Evolutionary conservation across 2,797 vertebrate species (phyloP).

Genomic region (Pangasius sanitwongsei): DNA sequence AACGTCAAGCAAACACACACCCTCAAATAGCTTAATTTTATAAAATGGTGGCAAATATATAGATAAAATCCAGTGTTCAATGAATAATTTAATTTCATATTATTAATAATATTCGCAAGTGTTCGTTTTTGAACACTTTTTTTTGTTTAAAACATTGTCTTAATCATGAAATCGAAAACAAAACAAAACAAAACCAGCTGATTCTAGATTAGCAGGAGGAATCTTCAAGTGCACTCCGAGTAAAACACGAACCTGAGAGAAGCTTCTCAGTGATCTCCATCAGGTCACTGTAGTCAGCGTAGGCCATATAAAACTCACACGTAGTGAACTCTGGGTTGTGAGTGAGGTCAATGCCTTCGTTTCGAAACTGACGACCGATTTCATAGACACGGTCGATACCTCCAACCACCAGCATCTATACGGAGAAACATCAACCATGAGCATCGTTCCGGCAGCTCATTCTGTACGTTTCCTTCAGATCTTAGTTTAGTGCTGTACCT

Average conservation of each 20-base stretch:
- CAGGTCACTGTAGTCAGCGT: slow-evolving; percentile 93
- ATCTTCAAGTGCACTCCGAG: not conserved
- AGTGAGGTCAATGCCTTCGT: slow-evolving; percentile 97
- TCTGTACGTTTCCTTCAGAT: not conserved
- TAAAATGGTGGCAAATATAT: not conserved
- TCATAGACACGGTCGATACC: slow-evolving; percentile 96
- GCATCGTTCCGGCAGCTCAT: not conserved
- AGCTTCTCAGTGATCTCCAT: slow-evolving; percentile 97
- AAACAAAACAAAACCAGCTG: no score
- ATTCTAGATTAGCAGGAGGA: not conserved
- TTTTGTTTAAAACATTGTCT: no score
- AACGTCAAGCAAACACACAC: not conserved
- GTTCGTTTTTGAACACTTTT: no score
- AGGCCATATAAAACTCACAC: slow-evolving; percentile 99
- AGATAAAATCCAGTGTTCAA: not conserved
- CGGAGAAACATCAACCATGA: not conserved
- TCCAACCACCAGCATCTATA: slow-evolving; percentile 95
- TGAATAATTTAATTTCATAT: not conserved
- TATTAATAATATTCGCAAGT: not conserved
- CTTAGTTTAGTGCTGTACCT: slow-evolving; percentile 72
- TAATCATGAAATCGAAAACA: not conserved
- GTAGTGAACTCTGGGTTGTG: slow-evolving; percentile 99
- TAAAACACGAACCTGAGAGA: slow-evolving; percentile 81
- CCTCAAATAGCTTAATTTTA: not conserved
- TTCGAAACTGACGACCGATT: slow-evolving; percentile 95